phyloP scores from a whole-genome alignment of 2,797 vertebrate genomes.

The Sebastes hopkinsi region DNA sequence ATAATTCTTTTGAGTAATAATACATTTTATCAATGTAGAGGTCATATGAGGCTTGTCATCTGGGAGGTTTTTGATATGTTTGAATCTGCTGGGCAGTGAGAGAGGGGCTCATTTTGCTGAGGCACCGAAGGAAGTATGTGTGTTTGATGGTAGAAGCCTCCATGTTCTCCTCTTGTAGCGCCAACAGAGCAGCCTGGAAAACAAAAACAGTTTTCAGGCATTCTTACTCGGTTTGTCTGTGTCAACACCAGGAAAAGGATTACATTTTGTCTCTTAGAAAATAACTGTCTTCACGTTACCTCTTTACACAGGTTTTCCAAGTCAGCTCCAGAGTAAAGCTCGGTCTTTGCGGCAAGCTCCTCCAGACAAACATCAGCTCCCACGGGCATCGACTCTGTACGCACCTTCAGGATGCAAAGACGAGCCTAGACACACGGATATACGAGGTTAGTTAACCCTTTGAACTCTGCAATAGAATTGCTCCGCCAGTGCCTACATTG shows the following conservation, averaged over 20 bases:
- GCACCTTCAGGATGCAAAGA: constrained; percentile 87
- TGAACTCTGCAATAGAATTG: too few species aligned
- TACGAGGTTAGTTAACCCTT: not conserved
- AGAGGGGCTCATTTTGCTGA: constrained; percentile 86
- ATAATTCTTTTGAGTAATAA: not conserved
- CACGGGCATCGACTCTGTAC: constrained; percentile 84
- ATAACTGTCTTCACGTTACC: constrained; percentile 68
- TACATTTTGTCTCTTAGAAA: not conserved
- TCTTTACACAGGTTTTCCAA: constrained; percentile 94
- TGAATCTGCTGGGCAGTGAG: constrained; percentile 83
- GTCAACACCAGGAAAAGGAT: not conserved
- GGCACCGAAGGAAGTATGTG: constrained; percentile 82
- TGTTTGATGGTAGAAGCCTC: constrained; percentile 84
- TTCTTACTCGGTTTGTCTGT: not conserved
- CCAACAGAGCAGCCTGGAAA: constrained; percentile 89
- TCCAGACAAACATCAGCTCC: constrained; percentile 83
- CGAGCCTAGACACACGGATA: constrained; percentile 80
- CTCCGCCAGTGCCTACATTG: too few species aligned
- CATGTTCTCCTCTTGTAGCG: constrained; percentile 88
- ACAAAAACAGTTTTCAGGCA: not conserved
- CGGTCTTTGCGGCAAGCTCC: constrained; percentile 82
- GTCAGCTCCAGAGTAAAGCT: constrained; percentile 93
- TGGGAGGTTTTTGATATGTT: constrained; percentile 80
- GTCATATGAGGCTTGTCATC: constrained; percentile 23
- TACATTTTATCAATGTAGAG: not conserved